phyloP scores from a whole-genome alignment of 2,113 vertebrate species.

The Laterallus jamaicensis region DNA sequence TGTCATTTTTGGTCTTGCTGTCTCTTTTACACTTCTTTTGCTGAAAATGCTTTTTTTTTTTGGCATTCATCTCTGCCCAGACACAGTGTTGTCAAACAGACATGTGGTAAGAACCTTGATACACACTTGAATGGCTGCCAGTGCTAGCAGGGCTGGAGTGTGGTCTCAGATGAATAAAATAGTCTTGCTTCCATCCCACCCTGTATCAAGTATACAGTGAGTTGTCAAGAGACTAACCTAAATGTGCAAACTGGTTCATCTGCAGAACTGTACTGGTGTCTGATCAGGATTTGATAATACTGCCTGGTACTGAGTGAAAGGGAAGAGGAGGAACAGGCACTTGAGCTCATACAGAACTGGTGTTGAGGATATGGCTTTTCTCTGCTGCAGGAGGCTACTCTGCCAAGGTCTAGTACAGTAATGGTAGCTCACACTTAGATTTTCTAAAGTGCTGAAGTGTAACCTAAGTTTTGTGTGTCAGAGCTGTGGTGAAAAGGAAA shows the following conservation, averaged over 20 bases:
- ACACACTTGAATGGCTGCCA: not conserved
- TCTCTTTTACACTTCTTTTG: not conserved
- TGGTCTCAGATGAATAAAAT: not conserved
- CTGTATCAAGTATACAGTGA: not conserved
- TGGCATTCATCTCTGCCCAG: not conserved
- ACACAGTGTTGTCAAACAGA: fast-evolving
- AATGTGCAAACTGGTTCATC: not conserved
- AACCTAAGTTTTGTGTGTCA: too few relatives aligned
- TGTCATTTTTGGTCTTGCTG: not conserved
- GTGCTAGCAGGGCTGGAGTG: not conserved
- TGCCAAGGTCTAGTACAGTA: not conserved
- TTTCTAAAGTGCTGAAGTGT: not conserved
- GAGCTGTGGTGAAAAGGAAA: not conserved
- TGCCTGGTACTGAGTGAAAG: not conserved
- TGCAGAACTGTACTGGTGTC: not conserved
- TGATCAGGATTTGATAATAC: not conserved
- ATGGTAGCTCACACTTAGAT: not conserved
- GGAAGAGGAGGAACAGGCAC: not conserved
- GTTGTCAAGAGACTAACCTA: not conserved
- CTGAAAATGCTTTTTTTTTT: not conserved
- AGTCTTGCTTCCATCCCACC: not conserved
- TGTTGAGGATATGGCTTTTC: not conserved
- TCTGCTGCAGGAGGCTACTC: not conserved
- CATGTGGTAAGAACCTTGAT: not conserved
- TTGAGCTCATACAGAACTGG: not conserved